Conservation (phyloP, 1,140 invertebrate species). For the Drosophila bocki region DNA sequence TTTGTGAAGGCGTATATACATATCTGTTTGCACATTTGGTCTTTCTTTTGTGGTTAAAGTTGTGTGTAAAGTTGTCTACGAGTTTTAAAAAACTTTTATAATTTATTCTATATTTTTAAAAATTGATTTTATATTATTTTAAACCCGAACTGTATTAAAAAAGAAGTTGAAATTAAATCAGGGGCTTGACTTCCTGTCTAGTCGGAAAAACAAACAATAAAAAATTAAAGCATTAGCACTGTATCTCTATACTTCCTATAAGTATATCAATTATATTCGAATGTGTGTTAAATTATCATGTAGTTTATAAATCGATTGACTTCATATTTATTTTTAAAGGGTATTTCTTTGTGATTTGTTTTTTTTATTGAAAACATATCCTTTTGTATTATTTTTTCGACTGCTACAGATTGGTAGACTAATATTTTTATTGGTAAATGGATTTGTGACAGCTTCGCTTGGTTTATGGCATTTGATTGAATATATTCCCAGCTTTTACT, state of each 20-base stretch:
- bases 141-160: neutral
- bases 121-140: too few relatives aligned
- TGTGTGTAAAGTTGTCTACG: neutral
- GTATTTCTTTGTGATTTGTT: conserved; percentile 1
- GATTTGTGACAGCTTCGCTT: conserved; percentile 70
- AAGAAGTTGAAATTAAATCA: neutral
- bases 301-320: neutral
- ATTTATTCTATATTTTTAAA: too few relatives aligned
- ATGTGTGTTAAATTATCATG: neutral
- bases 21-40: neutral
- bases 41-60: neutral
- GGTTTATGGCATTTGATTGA: conserved; percentile 68
- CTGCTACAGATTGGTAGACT: conserved; percentile 32
- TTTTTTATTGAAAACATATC: neutral
- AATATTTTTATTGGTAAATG: conserved; percentile 75
- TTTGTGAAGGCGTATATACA: neutral
- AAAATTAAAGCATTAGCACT: neutral
- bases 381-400: neutral
- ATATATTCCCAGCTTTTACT: conserved; percentile 31
- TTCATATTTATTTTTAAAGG: neutral
- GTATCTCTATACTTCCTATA: neutral
- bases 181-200: neutral
- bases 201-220: neutral
- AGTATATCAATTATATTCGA: neutral
- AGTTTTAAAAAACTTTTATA: too few relatives aligned